Evolutionary conservation across 1,140 invertebrate genomes (phyloP).

Genomic region (Drosophila mauritiana): DNA sequence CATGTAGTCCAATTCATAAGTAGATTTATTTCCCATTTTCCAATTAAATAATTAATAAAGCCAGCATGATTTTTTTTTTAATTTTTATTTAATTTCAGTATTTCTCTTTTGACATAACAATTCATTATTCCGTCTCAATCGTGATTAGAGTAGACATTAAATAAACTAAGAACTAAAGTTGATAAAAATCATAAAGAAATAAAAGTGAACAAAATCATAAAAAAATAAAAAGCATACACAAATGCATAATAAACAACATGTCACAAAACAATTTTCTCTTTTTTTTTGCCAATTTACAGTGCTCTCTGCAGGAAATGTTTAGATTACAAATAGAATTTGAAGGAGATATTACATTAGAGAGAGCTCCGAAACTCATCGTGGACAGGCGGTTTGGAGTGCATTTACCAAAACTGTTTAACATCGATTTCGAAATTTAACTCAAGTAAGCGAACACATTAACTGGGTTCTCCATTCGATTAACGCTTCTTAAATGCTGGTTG

Average conservation of each 20-base stretch:
- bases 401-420: conserved; percentile 35
- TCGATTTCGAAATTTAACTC: conserved; percentile 20
- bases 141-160: conserved; percentile 78
- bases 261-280: conserved; percentile 64
- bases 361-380: conserved; percentile 37
- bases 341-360: conserved; percentile 24
- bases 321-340: conserved; percentile 25
- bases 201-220: conserved; percentile 74
- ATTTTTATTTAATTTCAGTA: conserved; percentile 80
- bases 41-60: not conserved
- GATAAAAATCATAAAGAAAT: conserved; percentile 57
- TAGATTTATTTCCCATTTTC: too few species aligned
- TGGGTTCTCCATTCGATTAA: conserved; percentile 30
- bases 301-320: conserved; percentile 32
- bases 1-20: too few species aligned
- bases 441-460: conserved; percentile 63
- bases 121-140: conserved; percentile 79
- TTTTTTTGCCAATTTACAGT: conserved; percentile 30
- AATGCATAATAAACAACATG: conserved; percentile 83
- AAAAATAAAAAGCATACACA: conserved; percentile 69
- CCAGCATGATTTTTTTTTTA: conserved; percentile 51
- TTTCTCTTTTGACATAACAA: conserved; percentile 80
- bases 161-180: conserved; percentile 75
- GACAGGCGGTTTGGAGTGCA: conserved; percentile 71
- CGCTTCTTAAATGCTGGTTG: conserved; percentile 45